phyloP scores from a whole-genome alignment of 2,797 vertebrate genomes.

The Acanthornis magna region DNA sequence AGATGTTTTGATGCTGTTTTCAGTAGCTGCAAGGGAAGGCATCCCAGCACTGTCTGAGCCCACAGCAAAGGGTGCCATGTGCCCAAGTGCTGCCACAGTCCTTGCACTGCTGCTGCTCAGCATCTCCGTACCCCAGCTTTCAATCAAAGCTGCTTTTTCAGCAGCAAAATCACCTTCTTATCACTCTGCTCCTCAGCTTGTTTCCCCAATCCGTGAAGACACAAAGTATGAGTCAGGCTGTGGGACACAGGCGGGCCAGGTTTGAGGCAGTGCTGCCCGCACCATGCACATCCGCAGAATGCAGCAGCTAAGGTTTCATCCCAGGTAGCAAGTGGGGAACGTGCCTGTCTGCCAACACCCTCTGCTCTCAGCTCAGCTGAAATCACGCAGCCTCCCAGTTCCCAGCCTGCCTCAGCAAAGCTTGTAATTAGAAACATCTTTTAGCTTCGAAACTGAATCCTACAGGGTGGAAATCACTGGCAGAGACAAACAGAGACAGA shows the following conservation, averaged over 20 bases:
- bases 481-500: background rate
- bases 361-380: background rate
- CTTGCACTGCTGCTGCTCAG: background rate
- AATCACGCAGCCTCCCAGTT: background rate
- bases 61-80: accelerated
- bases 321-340: accelerated
- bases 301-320: background rate
- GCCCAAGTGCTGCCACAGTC: accelerated
- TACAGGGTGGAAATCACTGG: background rate
- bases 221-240: background rate
- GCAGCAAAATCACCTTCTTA: background rate
- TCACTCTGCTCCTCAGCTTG: background rate
- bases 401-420: background rate
- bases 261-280: background rate
- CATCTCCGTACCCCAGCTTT: accelerated
- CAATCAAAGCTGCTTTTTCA: background rate
- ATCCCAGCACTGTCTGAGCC: accelerated
- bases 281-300: accelerated
- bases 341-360: background rate
- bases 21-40: background rate
- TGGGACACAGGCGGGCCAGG: background rate
- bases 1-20: background rate
- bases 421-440: conserved; percentile 22
- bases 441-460: conserved; percentile 1
- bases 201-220: background rate